Evolutionary conservation across 2,113 vertebrate species (phyloP).

Genomic region (Hylia prasina): DNA sequence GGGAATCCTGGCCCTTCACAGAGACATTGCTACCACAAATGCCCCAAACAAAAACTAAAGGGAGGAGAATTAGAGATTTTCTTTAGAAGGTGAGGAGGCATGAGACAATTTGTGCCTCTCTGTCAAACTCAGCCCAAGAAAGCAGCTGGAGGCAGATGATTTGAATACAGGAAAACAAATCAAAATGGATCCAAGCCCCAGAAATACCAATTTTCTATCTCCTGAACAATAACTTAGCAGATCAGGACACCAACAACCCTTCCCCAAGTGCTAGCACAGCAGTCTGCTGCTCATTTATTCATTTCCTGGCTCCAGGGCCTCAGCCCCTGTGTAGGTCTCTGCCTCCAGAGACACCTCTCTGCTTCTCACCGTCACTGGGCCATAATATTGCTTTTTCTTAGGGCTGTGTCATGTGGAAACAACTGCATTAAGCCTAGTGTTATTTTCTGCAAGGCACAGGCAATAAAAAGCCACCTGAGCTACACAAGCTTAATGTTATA

Average conservation of each 20-base stretch:
- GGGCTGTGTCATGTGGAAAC: not conserved
- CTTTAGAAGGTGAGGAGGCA: not conserved
- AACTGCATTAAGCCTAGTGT: not conserved
- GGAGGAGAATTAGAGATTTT: not conserved
- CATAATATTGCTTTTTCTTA: not conserved
- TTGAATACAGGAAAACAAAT: not conserved
- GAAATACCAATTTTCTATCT: not conserved
- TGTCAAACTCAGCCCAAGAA: not conserved
- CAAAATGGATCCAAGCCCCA: not conserved
- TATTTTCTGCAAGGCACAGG: not conserved
- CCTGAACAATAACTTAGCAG: not conserved
- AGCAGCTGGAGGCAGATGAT: not conserved
- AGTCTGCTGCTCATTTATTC: not conserved
- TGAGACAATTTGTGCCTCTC: not conserved
- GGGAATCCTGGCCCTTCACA: not conserved
- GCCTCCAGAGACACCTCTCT: not conserved
- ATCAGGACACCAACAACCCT: not conserved
- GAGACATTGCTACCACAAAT: not conserved
- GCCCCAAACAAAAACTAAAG: not conserved
- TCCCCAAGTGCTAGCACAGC: not conserved
- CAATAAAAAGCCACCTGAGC: not conserved
- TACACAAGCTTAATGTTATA: not conserved
- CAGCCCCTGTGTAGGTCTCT: not conserved
- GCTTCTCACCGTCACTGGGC: not conserved
- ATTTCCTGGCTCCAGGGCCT: not conserved